Evolutionary conservation across 1,140 invertebrate genomes (phyloP), one percentile per base, ranked within the genome.

Genomic region (Acyrthosiphon pisum): DNA sequence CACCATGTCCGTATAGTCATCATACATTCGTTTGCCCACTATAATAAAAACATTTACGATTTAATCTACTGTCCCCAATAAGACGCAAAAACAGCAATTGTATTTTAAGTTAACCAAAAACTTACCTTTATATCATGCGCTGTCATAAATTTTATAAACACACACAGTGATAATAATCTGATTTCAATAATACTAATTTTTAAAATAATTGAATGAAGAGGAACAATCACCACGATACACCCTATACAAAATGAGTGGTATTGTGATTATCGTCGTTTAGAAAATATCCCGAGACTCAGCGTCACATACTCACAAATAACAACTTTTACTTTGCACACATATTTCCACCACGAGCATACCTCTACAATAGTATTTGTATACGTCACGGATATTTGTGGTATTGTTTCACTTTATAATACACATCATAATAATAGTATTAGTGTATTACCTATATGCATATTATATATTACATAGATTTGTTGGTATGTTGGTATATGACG

Each of bases 241-340:
- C 14, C 14, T 76, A n/a, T 76, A 76, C 60, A 76, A 76, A 76
- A 76, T 76, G 14, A n/a, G 14, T 76, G 14, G n/a, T 76, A 76
- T 35, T 76, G 60, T 76, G 84, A 46, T 20, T 46, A 44, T 86
- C 41, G 26, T 46, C 48, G 2, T 30, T 87, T 87, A 90, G 89
- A 91, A 91, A 91, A 91, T 68, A 60, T 68, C 14, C 18, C 26
- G 56, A 26, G 26, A 44, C 9, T 56, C 11, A 30, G n/a, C 56
- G 37, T 87, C 84, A 87, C n/a, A 86, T n/a, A 86, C 26, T n/a
- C 60, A 68, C 26, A 76, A 83, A 83, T 37, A 91, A 91, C 90
- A 91, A 91, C 90, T 91, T 91, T 91, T 91, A 91, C 90, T 91
- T 90, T 87, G 30, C 84, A 88, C 20, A 53, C n/a, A 76, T 23